These are phyloP conservation scores for Chiloscyllium plagiosum DNA, from an alignment of 2,113 vertebrate species.

Conservation along the genomic window DNA sequence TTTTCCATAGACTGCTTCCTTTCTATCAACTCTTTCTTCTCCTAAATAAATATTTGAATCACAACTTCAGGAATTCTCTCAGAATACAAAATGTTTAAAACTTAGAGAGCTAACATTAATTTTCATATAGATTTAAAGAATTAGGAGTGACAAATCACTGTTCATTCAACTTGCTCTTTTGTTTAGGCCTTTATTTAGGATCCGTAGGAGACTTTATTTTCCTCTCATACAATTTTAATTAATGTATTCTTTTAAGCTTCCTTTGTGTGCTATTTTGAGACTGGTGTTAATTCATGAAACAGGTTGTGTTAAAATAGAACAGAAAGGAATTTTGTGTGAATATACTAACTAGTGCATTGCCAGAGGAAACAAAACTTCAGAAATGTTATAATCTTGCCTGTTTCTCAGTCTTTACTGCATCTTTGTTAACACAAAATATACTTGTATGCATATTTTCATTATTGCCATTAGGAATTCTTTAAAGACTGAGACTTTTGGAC, in stretches of 20 bases:
- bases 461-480: neutral
- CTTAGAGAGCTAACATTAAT: neutral
- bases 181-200: neutral
- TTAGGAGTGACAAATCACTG: neutral
- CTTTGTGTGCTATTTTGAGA: neutral
- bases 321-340: neutral
- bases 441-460: neutral
- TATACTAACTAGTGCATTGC: neutral
- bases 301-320: neutral
- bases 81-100: neutral
- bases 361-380: neutral
- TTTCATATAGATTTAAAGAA: neutral
- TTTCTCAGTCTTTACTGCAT: neutral
- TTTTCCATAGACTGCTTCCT: constrained; percentile 52
- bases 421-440: neutral
- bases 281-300: neutral
- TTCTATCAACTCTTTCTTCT: constrained; percentile 53
- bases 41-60: constrained; percentile 45
- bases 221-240: neutral
- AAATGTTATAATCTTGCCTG: neutral
- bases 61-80: neutral
- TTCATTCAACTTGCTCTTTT: neutral
- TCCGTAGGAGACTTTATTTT: neutral
- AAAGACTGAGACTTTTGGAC: neutral
- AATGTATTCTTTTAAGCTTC: neutral